Base-by-base conservation (phyloP, 2,888 invertebrate species). In the Trissolcus japonicus region DNA sequence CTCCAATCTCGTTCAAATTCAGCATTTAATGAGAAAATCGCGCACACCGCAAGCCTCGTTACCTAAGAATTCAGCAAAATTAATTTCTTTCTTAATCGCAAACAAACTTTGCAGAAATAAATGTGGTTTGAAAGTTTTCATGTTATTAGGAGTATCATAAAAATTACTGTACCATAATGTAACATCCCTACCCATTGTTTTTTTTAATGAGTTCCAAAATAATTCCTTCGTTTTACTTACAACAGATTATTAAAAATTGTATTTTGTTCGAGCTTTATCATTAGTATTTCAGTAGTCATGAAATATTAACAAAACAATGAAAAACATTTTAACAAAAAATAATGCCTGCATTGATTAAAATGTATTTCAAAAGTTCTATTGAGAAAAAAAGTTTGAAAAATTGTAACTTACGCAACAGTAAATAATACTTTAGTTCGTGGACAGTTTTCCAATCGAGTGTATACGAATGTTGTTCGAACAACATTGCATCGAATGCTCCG, bases 1-100 rank as follows among this genome's bases (percentile, higher is more conserved):
- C 79, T 77, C 78, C 82, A 82, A 83, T 85, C 80, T 82, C 82
- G 78, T 55, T 78, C 71, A 84, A 83, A 86, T 86, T 84, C 78
- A 80, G 80, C 83, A 81, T 84, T 86, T 86, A 86, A 86, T 83
- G 81, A 80, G 84, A 82, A 86, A 85, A 84, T 85, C 83, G 80
- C 82, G 61, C 79, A 61, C 54, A 69, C 54, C 54, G 54, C 66
- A 55, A 66, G 76, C 76, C 79, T 35, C 17, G 16, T 53, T 55
- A 55, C 50, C 40, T 46, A 46, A 25, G 51, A 43, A 54, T 62
- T 48, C 59, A 35, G 53, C 54, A 21, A 54, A 65, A 65, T 65
- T 59, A 65, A 11, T 65, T 72, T 54, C 48, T 51, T 54, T 60
- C 35, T 43, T 55, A 41, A 61, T 40, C 21, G 55, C 40, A 55